These are phyloP conservation scores for Halotydeus destructor DNA, from an alignment of 1,140 invertebrate species.

Conservation along the genomic window DNA sequence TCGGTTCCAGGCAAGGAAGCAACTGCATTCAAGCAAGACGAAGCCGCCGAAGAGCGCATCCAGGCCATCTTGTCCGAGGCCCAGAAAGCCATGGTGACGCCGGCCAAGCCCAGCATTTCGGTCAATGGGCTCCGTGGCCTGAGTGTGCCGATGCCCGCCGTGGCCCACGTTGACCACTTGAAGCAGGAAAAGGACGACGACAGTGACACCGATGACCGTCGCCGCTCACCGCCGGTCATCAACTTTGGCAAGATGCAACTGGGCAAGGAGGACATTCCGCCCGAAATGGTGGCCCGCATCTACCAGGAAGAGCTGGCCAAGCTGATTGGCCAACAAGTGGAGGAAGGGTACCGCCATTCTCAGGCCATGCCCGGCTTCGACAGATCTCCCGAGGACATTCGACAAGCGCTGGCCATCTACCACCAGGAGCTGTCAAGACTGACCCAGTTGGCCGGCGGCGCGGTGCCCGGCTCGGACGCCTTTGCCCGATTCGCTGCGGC, in stretches of 20 bases:
- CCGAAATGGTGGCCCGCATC: slow-evolving; percentile 87
- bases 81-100: slow-evolving; percentile 27
- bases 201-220: neutral
- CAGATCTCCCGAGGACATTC: slow-evolving; percentile 58
- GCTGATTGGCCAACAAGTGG: slow-evolving; percentile 42
- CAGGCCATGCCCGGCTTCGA: slow-evolving; percentile 34
- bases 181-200: neutral
- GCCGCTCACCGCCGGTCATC: neutral
- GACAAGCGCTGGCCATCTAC: slow-evolving; percentile 71
- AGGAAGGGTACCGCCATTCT: slow-evolving; percentile 18
- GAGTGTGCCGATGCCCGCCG: neutral
- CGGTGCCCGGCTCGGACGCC: slow-evolving; percentile 11
- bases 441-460: slow-evolving; percentile 20
- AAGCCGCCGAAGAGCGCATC: slow-evolving; percentile 72
- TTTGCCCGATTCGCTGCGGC: slow-evolving; percentile 13
- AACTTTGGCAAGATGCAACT: neutral
- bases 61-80: slow-evolving; percentile 82
- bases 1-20: slow-evolving; percentile 45
- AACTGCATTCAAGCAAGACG: slow-evolving; percentile 32
- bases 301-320: slow-evolving; percentile 90
- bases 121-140: neutral
- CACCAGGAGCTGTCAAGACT: slow-evolving; percentile 70
- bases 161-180: neutral
- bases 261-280: slow-evolving; percentile 70
- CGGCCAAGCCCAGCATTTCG: neutral